Evolutionary conservation across 2,888 invertebrate species (phyloP), one percentile per base, ranked within the genome.

Genomic region (Trachelus stipa): DNA sequence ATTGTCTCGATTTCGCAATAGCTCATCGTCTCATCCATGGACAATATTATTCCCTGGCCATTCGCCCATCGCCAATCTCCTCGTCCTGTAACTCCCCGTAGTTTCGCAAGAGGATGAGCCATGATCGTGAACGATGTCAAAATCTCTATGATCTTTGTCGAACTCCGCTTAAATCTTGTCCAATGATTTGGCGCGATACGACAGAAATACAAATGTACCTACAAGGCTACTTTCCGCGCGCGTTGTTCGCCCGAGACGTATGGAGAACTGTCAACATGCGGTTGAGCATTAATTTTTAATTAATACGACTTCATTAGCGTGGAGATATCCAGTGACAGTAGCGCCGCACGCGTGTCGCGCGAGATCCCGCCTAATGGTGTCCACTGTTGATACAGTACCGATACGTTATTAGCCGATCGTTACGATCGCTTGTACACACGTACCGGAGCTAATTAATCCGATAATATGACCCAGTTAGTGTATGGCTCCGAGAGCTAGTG

Each of bases 241-340:
- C 15, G 30, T 30, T 33, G 15, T 33, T 30, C 71, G 31, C 71
- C 31, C 71, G 33, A 33, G 15, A 71, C 31, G 31, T 2, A 71
- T 11, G 71, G 31, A 30, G 31, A 34, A 31, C 56, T 81, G 79
- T 79, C 81, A 81, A 78, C 76, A 69, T 73, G 76, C 77, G 76
- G 76, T 77, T 79, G 73, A 73, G 77, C 78, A 79, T 83, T 77
- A 81, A 82, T 85, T 88, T 88, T 88, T 87, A 85, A 87, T 87
- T 85, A 84, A 84, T 84, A 84, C 82, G 80, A 83, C 88, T 88
- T 88, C 87, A 86, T 88, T 88, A 88, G 83, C 81, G 76, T 77
- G 80, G 73, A 74, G 85, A 81, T 81, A 81, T 73, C 75, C 75
- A 73, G 34, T 80, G 82, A 83, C 82, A 79, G 79, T 82, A 82